Evolutionary conservation across 2,113 vertebrate genomes (phyloP), one percentile per base, ranked within the genome.

Genomic region (Sisor rabdophorus): DNA sequence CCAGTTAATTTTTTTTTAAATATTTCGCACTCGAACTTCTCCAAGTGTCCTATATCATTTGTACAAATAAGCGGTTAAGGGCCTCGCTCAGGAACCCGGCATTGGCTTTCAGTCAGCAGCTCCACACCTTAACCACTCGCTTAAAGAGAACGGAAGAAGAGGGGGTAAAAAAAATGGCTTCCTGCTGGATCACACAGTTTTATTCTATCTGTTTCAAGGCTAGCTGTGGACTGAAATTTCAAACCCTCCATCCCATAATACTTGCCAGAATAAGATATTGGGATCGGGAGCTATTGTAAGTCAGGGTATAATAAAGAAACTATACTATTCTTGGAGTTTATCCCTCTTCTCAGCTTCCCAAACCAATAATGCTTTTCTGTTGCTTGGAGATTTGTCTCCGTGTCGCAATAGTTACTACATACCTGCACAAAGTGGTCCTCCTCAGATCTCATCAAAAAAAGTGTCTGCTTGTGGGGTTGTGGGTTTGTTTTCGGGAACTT

Each of bases 391-490:
- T 28, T 69, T 26, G 3, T 36, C 22, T 30, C 20, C 71, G n/a
- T 26, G 16, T 59, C 60, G 2, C 22, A 44, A 13, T 17, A 48
- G 19, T n/a, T 70, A n/a, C 13, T 47, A 26, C 71, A 11, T 77
- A 83, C 81, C 81, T 80, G 32, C 22, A 26, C n/a, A 7, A 36
- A 74, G 53, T 75, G 71, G 58, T 74, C 32, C 58, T 24, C 32
- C 67, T 47, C 55, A 26, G 59, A 76, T 82, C 74, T 76, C 77
- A 76, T 79, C 74, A 82, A 73, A n/a, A n/a, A n/a, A 82, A 69
- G 55, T 55, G 65, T 2, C 40, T 59, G 22, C 56, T 47, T 44
- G 24, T 32, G 36, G 13, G 77, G 78, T 53, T 67, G 28, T 20
- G 59, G 58, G 63, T 50, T 70, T 50, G 24, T 44, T 54, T 20